Percentiles rank a stretch among this genome's conserved stretches.
phyloP scores from a whole-genome alignment of 2,888 invertebrate species.

The Cosmia trapezina region DNA sequence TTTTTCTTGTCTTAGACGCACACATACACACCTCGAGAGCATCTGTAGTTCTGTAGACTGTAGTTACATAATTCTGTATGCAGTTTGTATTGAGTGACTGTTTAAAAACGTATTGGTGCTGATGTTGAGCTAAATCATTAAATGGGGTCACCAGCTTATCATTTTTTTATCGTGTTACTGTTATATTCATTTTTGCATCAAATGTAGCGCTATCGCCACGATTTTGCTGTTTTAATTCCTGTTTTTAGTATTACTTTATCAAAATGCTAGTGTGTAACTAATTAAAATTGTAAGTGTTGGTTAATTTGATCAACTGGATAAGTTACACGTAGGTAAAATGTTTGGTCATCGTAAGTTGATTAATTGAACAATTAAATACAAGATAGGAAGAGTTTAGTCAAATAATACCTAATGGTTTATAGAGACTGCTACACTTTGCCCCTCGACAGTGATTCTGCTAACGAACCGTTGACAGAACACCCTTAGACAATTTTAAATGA shows the following conservation, averaged over 20 bases:
- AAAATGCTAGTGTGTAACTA: background rate
- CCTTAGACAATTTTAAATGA: too few species aligned
- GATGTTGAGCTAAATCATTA: constrained; percentile 48
- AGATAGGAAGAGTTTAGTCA: too few species aligned
- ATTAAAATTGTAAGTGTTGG: background rate
- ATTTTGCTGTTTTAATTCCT: constrained; percentile 30
- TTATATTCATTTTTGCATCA: constrained; percentile 47
- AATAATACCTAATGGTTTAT: background rate
- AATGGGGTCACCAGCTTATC: constrained; percentile 59
- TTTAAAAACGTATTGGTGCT: constrained; percentile 46
- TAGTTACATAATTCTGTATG: constrained; percentile 70
- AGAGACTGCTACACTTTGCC: background rate
- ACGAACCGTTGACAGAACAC: background rate
- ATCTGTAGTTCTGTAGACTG: constrained; percentile 41
- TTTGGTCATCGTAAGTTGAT: background rate
- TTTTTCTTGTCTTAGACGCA: constrained; percentile 69
- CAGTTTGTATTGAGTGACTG: constrained; percentile 51
- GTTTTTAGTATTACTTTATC: background rate
- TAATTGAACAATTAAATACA: constrained; percentile 1
- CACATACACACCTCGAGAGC: constrained; percentile 54
- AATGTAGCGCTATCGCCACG: constrained; percentile 49
- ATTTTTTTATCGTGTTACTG: constrained; percentile 49
- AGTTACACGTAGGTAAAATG: background rate
- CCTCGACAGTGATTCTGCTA: background rate
- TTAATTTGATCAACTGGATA: background rate